Base-by-base conservation (phyloP, 2,888 invertebrate genomes). In the Eilema griseolum region DNA sequence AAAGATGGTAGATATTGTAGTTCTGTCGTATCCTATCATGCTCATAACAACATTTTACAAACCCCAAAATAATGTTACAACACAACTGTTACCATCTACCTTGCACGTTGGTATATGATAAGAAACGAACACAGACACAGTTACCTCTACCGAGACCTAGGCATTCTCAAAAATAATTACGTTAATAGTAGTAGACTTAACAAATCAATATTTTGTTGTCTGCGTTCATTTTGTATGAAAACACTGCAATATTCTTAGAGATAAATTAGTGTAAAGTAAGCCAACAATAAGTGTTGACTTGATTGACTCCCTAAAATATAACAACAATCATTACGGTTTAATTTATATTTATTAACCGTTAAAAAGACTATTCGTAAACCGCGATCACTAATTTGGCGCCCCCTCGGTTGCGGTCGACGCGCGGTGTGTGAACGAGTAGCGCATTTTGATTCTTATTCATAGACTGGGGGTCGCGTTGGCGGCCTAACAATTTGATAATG, bases 401-500 rank as follows among this genome's bases (percentile, higher is more conserved):
- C 66, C 94, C 92, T 86, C 83, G 61, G 75, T 84, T 85, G 90
- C 84, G 89, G 85, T 85, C 81, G 79, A 14, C 37, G 75, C 68
- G 85, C 79, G 86, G 78, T 87, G 86, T 88, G 88, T 88, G 90
- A 92, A 86, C 89, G 88, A 89, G 88, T 86, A 86, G 81, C 85
- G 91, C 90, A 88, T 93, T 66, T 94, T 94, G 93, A 94, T 94
- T 94, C 93, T 94, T 94, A 94, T 94, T 94, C 93, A 94, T 93
- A 84, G 90, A 85, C 83, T 85, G 82, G 88, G 92, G 92, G 89
- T 85, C 85, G 88, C 79, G 80, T 80, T 89, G 91, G 89, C 93
- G 88, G 86, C 90, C 92, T 91, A 93, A 95, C 94, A 93, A 94
- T 94, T 95, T 95, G 95, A 94, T 95, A 95, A 95, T 95, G 93